These are phyloP conservation scores for Erethizon dorsatum DNA, from an alignment of 2,797 vertebrate species.

Conservation along the genomic window DNA sequence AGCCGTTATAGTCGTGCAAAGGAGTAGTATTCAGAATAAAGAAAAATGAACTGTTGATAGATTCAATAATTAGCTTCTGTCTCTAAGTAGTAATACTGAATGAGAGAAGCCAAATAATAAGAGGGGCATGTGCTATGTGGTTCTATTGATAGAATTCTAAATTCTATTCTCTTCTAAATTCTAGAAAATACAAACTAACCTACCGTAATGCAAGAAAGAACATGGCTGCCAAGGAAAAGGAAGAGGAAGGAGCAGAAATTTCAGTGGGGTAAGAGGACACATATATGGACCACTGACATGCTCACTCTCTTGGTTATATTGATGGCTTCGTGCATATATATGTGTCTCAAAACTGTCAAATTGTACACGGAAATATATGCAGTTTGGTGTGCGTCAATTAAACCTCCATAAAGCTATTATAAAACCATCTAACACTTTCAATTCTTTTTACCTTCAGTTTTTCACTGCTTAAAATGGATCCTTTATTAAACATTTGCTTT, in stretches of 20 bases:
- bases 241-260: neutral
- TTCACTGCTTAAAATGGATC: neutral
- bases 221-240: neutral
- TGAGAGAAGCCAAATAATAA: neutral
- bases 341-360: neutral
- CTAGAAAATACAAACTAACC: neutral
- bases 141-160: neutral
- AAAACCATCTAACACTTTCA: neutral
- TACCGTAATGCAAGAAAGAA: neutral
- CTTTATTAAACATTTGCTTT: constrained; percentile 29
- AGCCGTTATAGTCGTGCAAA: neutral
- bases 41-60: neutral
- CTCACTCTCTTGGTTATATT: neutral
- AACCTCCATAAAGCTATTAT: neutral
- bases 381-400: neutral
- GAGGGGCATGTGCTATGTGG: neutral
- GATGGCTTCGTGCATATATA: neutral
- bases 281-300: neutral
- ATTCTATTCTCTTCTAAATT: neutral
- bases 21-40: constrained; percentile 18
- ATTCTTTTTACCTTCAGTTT: neutral
- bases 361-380: neutral
- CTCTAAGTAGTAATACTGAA: neutral
- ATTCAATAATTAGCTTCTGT: neutral
- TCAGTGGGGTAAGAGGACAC: neutral